Conservation (phyloP, 2,113 vertebrate genomes). For the Malaclemys terrapin region DNA sequence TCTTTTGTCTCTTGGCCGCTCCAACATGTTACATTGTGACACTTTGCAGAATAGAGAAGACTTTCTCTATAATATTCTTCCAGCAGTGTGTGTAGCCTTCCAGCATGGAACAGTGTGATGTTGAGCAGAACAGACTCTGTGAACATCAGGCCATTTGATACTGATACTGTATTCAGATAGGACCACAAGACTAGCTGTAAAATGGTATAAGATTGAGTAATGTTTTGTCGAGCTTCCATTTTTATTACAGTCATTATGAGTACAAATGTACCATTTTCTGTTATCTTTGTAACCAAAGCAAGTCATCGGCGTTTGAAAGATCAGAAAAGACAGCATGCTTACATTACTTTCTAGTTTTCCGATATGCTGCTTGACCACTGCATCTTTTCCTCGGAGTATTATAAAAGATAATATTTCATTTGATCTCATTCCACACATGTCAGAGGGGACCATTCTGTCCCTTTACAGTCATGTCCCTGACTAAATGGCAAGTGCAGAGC, state of each 20-base stretch:
- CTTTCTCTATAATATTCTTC: conserved; percentile 14
- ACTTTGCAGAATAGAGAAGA: background rate
- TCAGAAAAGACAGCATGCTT: background rate
- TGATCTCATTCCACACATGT: background rate
- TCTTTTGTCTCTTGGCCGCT: conserved; percentile 24
- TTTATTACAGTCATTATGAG: background rate
- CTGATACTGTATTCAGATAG: background rate
- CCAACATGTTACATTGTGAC: background rate
- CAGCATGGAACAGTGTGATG: background rate
- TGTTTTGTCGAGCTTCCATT: background rate
- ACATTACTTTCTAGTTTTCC: background rate
- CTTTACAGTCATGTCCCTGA: background rate
- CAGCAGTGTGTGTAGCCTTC: background rate
- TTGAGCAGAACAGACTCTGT: background rate
- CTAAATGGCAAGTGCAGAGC: background rate
- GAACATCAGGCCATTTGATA: conserved; percentile 36
- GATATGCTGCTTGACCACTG: background rate
- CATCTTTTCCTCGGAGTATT: background rate
- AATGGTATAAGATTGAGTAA: conserved; percentile 9
- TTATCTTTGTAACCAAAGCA: background rate
- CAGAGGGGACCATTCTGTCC: background rate
- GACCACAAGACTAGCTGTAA: conserved; percentile 17
- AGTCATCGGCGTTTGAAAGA: background rate
- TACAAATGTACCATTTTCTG: background rate
- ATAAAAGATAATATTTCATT: background rate